Base-by-base conservation (phyloP, 2,113 vertebrate genomes). In the Cyprinodon brontotheroides region DNA sequence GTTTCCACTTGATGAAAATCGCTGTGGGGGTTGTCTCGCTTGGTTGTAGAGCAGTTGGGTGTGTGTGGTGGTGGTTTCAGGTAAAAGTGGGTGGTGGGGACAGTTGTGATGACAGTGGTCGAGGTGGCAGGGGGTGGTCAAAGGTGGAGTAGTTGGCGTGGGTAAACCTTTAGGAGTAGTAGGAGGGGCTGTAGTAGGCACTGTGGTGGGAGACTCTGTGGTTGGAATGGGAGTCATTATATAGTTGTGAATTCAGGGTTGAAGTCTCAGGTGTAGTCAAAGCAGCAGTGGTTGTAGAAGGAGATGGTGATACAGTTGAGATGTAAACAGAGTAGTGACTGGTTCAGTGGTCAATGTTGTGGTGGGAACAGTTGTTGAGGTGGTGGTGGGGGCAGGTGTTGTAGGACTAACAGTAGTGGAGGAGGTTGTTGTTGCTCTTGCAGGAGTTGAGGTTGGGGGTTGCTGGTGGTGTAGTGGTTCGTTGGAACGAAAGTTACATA, bases 401-500 rank as follows among this genome's bases (percentile, higher is more conserved):
- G 84, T 75, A 15, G 86, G n/a, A 40, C 69, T 81, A 47, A 65
- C 41, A 15, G 84, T 84, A n/a, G n/a, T 73, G 59, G 81, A 63
- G 38, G 88, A 70, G n/a, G 87, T 76, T 70, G n/a, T 80, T 2
- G 75, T 70, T 59, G 48, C 53, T 59, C 61, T 83, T 3, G 81
- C 66, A 1, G 77, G 77, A 0, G 87, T 79, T 8, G 79, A 65
- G 0, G 73, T 41, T 0, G 79, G 80, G 0, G 74, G 74, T 0
- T n/a, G 78, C 6, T 43, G 82, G 80, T 78, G 80, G 70, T 59
- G 91, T 82, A 47, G 92, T 95, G 38, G 91, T 93, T 87, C 73
- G 87, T n/a, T n/a, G 89, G 92, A 91, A 48, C 71, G 77, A 0
- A n/a, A n/a, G 92, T 94, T 84, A n/a, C n/a, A n/a, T n/a, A n/a